Base-by-base conservation (phyloP, 2,797 vertebrate species). In the Pseudomugil gertrudae region DNA sequence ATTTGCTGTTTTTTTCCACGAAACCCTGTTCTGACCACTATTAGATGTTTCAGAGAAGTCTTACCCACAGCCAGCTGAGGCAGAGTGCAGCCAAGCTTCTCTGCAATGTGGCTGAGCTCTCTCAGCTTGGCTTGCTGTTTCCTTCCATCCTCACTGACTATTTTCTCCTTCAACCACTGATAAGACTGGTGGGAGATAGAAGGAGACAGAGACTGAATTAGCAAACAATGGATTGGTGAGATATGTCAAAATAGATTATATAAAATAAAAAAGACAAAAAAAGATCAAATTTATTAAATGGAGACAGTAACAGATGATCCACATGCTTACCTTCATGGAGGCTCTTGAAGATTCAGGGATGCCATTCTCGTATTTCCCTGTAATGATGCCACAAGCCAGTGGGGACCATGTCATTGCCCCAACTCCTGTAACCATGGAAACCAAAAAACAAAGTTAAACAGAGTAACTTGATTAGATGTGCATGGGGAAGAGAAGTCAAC, bases 371-470 rank as follows among this genome's bases (percentile, higher is more conserved):
- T 99, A 99, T 92, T 99, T 99, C 78, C 98, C 98, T 53, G 95
- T 95, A 91, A 99, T 98, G 92, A 99, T 96, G 66, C 98, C 98
- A 58, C 98, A 99, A 32, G 98, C 98, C 43, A 99, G 94, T 0
- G 98, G 98, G 40, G 98, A 99, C 98, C 98, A 99, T 0, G 98
- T 99, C 96, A 99, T 97, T 0, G 98, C 98, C 19, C 98, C 98
- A 0, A 99, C 96, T 50, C 98, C 98, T 99, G 88, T 71, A 30
- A 63, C 54, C 80, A 80, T 57, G 80, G 77, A 85, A 55, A 87
- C 53, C 71, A 19, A 61, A 4, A 29, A n/a, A 40, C 15, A 19
- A 38, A 63, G 51, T 69, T 40, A 36, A 69, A 72, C 55, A 59
- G 35, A 24, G 33, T 23, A 17, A 30, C 21, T 55, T 62, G 13